Evolutionary conservation across 2,888 invertebrate species (phyloP).

Genomic region (Nomada fucata): DNA sequence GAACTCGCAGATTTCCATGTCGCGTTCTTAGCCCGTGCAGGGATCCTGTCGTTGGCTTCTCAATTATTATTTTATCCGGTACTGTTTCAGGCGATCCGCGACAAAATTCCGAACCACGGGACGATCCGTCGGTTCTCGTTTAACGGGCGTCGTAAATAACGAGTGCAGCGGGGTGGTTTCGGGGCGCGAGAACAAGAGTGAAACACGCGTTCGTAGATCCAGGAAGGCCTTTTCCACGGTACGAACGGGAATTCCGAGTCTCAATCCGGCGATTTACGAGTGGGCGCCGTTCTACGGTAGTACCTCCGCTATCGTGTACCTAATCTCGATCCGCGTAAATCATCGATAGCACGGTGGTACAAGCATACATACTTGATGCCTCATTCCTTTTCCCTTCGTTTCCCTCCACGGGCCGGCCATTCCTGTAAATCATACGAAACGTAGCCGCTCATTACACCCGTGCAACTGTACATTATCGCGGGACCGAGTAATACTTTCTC

Average conservation of each 20-base stretch:
- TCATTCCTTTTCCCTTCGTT: conserved; percentile 22
- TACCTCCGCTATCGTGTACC: conserved; percentile 40
- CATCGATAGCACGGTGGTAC: conserved; percentile 49
- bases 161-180: conserved; percentile 19
- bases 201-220: background rate
- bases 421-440: conserved; percentile 59
- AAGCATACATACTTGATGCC: background rate
- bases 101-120: too few relatives aligned
- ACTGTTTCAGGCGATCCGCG: too few relatives aligned
- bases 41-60: too few relatives aligned
- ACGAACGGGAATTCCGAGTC: conserved; percentile 44
- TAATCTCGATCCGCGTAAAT: conserved; percentile 66
- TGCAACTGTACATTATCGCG: conserved; percentile 52
- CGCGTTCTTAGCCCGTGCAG: too few relatives aligned
- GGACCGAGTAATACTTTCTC: conserved; percentile 61
- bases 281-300: conserved; percentile 46
- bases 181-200: conserved; percentile 39
- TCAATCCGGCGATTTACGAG: conserved; percentile 54
- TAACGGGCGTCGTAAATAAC: conserved; percentile 56
- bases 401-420: background rate
- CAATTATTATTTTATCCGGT: too few relatives aligned
- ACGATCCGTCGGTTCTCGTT: background rate
- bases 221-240: background rate
- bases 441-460: conserved; percentile 60
- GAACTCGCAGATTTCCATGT: too few relatives aligned